A percentile compares a stretch with the other conserved stretches of the same genome.
These are phyloP conservation scores for Silurus asotus DNA, from an alignment of 2,113 vertebrate genomes.

Conservation along the genomic window DNA sequence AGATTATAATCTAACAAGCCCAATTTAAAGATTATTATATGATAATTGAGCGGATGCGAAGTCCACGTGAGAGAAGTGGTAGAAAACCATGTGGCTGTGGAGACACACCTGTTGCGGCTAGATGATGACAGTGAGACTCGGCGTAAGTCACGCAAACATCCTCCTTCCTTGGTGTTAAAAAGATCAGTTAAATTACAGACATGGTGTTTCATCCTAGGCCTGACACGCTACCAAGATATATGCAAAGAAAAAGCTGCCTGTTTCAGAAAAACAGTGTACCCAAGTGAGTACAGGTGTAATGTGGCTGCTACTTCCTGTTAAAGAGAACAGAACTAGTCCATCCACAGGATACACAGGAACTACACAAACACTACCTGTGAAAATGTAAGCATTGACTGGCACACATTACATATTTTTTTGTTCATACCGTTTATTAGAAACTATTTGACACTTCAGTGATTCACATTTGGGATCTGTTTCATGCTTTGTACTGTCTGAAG, in stretches of 20 bases:
- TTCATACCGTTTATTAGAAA: background rate
- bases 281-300: background rate
- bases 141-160: background rate
- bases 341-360: background rate
- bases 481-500: background rate
- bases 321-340: background rate
- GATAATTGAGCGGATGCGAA: background rate
- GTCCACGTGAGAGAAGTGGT: background rate
- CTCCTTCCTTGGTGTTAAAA: background rate
- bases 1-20: background rate
- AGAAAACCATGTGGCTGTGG: background rate
- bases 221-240: background rate
- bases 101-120: background rate
- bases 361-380: background rate
- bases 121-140: background rate
- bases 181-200: background rate
- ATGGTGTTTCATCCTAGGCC: background rate
- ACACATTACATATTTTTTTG: background rate
- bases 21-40: background rate
- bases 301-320: slow-evolving; percentile 16
- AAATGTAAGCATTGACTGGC: background rate
- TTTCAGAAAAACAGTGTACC: background rate
- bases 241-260: background rate
- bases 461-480: background rate
- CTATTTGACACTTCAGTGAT: background rate